Percentiles rank a stretch among this genome's conserved stretches.
Evolutionary conservation across 2,888 invertebrate genomes (phyloP).

Genomic region (Ectobius pallidus): DNA sequence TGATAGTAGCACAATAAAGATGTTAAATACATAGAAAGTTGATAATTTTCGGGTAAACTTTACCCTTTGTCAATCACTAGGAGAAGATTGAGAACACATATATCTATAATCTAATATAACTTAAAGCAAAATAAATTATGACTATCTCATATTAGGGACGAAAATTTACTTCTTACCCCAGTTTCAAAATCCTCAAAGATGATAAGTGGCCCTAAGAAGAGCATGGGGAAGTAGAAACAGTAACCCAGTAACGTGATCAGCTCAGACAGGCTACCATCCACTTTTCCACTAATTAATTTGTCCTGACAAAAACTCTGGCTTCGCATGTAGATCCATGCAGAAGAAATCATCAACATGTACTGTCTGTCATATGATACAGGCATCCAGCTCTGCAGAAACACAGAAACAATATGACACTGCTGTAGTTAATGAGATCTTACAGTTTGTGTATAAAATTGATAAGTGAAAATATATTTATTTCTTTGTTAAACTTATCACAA

Average conservation of each 20-base stretch:
- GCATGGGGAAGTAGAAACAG: slow-evolving; percentile 81
- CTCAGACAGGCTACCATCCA: slow-evolving; percentile 45
- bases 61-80: too few relatives aligned
- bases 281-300: slow-evolving; percentile 51
- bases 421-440: too few relatives aligned
- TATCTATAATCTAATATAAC: too few relatives aligned
- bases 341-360: slow-evolving; percentile 57
- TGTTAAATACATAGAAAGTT: too few relatives aligned
- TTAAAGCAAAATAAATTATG: too few relatives aligned
- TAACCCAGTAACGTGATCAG: slow-evolving; percentile 70
- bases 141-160: too few relatives aligned
- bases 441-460: too few relatives aligned
- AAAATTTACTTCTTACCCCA: slow-evolving; percentile 54
- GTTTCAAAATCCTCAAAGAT: slow-evolving; percentile 71
- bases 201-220: slow-evolving; percentile 85
- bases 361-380: slow-evolving; percentile 59
- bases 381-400: slow-evolving; percentile 56
- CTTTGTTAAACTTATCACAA: too few relatives aligned
- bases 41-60: too few relatives aligned
- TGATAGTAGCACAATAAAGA: too few relatives aligned
- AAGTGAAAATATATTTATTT: too few relatives aligned
- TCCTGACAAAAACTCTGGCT: slow-evolving; percentile 79
- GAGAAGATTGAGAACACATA: too few relatives aligned
- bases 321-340: slow-evolving; percentile 76
- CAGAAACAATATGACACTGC: neutral